Evolutionary conservation across 2,888 invertebrate genomes (phyloP), one percentile per base, ranked within the genome.

Genomic region (Rhamphomyia laevipes): DNA sequence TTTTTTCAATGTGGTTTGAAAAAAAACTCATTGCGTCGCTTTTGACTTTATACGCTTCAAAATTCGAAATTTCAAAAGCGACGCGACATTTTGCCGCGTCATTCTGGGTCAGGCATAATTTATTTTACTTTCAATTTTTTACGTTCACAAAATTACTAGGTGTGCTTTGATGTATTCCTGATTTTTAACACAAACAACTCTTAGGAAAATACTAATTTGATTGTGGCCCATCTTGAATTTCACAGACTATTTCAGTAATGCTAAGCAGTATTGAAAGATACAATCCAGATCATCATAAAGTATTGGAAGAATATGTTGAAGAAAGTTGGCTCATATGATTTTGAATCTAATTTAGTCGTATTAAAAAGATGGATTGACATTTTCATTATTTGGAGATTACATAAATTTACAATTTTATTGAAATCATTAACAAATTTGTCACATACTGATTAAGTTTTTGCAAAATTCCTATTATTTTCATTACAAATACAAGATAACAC

Each of bases 341-440:
- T 97, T 64, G 99, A 99, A 73, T 95, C 97, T 2, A 96, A 97
- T 68, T 74, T 99, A 58, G 94, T 96, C 3, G 90, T 97, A 12
- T 73, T 99, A 43, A 99, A 99, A 71, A 99, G 70, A 90, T 99
- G 63, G 94, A 95, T 68, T 93, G 95, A 1, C 81, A 80, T 51
- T 80, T 82, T 61, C 88, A 90, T 62, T 87, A 93, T 63, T 74
- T 81, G 43, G 83, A 86, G 49, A 83, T 95, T 35, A 88, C 92
- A 3, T 84, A 86, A n/a, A n/a, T n/a, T n/a, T 57, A 85, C 87
- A 63, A 94, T 99, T 61, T 74, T 99, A 42, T 68, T 99, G 57
- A 99, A 99, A 68, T 93, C 96, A 2, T 73, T 99, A 40, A 96
- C 97, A 11, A 96, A 95, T 70, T 80, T 97, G 58, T 99, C 99